Evolutionary conservation across 2,888 invertebrate species (phyloP).

Genomic region (Chymomyza amoena): DNA sequence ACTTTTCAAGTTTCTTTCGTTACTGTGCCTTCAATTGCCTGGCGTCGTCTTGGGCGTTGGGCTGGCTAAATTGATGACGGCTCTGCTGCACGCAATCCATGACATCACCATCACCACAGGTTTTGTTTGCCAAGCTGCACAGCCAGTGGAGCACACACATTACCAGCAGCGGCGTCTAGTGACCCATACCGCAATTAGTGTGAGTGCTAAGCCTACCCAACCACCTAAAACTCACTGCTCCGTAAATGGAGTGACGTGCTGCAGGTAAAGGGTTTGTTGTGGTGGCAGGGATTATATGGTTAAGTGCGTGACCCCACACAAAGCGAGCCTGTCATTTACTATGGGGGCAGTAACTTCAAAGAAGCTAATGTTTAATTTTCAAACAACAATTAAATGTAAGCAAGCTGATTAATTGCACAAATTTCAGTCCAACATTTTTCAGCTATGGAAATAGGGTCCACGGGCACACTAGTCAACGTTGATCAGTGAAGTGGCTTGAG

Average conservation of each 20-base stretch:
- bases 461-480: no score
- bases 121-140: slow-evolving; percentile 18
- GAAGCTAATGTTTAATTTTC: not conserved
- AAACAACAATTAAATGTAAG: not conserved
- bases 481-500: no score
- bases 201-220: slow-evolving; percentile 24
- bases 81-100: slow-evolving; percentile 72
- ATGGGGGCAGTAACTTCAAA: not conserved
- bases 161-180: not conserved
- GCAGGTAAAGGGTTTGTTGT: not conserved
- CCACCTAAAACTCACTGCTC: slow-evolving; percentile 12
- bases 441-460: not conserved
- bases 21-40: not conserved
- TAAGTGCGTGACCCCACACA: not conserved
- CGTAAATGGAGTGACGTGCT: slow-evolving; percentile 32
- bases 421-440: not conserved
- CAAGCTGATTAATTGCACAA: not conserved
- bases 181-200: slow-evolving; percentile 23
- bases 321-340: not conserved
- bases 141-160: not conserved
- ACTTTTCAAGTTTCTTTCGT: slow-evolving; percentile 26
- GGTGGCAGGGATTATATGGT: not conserved
- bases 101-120: slow-evolving; percentile 58
- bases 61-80: slow-evolving; percentile 67
- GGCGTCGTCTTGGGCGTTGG: slow-evolving; percentile 17